Conservation (phyloP, 2,888 invertebrate genomes). For the Lasiommata megera region DNA sequence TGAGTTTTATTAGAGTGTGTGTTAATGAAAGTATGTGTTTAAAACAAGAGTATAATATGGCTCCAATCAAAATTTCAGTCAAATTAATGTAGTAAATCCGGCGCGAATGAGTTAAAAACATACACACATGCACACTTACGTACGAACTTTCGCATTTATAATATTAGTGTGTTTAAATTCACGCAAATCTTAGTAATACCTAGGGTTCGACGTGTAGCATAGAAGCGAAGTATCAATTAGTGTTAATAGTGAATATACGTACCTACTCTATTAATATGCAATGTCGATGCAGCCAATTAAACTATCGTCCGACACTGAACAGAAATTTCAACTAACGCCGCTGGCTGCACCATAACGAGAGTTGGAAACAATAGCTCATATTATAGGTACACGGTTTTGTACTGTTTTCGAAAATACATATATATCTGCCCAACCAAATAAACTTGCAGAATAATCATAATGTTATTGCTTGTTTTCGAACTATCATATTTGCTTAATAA, state of each 20-base stretch:
- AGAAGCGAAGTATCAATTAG: slow-evolving; percentile 18
- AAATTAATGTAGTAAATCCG: too few species aligned
- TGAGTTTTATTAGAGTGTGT: too few species aligned
- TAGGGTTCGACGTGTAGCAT: neutral
- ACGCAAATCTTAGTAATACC: slow-evolving; percentile 3
- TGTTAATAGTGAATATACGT: slow-evolving; percentile 14
- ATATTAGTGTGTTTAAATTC: too few species aligned
- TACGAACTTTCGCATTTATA: too few species aligned
- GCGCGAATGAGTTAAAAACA: too few species aligned
- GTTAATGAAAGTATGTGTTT: too few species aligned
- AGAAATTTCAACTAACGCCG: slow-evolving; percentile 39
- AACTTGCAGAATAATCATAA: neutral
- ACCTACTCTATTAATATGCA: slow-evolving; percentile 34
- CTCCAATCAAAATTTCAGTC: too few species aligned
- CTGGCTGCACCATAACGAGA: slow-evolving; percentile 49
- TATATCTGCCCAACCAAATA: neutral
- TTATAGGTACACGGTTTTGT: slow-evolving; percentile 1
- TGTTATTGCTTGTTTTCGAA: neutral
- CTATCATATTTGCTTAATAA: neutral
- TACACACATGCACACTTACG: too few species aligned
- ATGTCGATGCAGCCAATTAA: slow-evolving; percentile 43
- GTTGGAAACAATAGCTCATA: slow-evolving; percentile 36
- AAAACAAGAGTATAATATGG: too few species aligned
- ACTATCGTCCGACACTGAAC: slow-evolving; percentile 45
- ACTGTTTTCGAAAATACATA: neutral